Evolutionary conservation across 1,140 invertebrate genomes (phyloP), one percentile per base, ranked within the genome.

Genomic region (Atopsyche davidsoni): DNA sequence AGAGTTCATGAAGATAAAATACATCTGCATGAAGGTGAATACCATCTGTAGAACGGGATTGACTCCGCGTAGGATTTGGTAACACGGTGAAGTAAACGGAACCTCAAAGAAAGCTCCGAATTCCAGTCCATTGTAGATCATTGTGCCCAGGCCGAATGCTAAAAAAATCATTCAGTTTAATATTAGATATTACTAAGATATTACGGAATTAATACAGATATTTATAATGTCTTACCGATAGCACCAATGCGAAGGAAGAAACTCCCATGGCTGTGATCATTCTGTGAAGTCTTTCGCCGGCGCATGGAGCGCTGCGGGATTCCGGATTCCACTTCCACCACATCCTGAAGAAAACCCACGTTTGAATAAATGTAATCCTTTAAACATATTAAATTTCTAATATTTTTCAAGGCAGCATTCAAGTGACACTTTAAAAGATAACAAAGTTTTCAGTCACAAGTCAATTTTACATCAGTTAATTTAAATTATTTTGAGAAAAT

Each of bases 21-120:
- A 97, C 89, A 97, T 96, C 72, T 98, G 95, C 81, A 92, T 92
- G 64, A 98, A 97, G 10, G 93, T 96, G 75, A 97, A 98, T 23
- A 95, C 83, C 80, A 96, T 92, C 63, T 97, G 92, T 6, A 97
- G 77, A 53, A 96, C 74, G 21, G 92, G 91, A 70, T 94, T 92
- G n/a, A 96, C 79, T 17, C 88, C 89, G 55, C 86, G 80, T 35
- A 94, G 73, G 44, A 94, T 89, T 62, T 91, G 85, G 72, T 92
- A 92, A 63, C 89, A 96, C 1, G 86, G 87, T 17, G 89, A 94
- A 46, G 79, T 81, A 57, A 86, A 80, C n/a, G 87, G 91, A 43
- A 92, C 82, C 70, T 95, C 91, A 66, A 94, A 93, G 75, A 93
- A 94, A n/a, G 86, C 81, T 11, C 92, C 91, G 60, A 94, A 92